These are phyloP conservation scores for Cantharis rustica DNA, from an alignment of 2,888 invertebrate species.

Conservation along the genomic window DNA sequence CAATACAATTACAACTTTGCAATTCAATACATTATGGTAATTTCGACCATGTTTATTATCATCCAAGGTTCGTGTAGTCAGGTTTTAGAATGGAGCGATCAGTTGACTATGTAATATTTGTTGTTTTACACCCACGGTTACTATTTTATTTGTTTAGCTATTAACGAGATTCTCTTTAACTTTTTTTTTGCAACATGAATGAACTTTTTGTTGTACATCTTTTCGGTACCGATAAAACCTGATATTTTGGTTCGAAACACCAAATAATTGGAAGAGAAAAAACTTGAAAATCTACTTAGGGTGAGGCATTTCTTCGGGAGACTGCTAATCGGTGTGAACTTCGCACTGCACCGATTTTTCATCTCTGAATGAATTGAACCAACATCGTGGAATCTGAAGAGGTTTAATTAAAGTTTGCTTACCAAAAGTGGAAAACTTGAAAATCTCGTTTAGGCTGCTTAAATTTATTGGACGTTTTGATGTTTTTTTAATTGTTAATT, in stretches of 20 bases:
- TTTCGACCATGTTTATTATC: constrained; percentile 7
- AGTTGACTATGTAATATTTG: constrained; percentile 3
- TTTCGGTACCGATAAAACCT: neutral
- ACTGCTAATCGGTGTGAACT: neutral
- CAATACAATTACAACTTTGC: neutral
- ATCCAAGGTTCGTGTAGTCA: constrained; percentile 20
- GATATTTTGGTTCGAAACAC: neutral
- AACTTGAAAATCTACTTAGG: neutral
- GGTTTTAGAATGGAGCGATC: constrained; percentile 13
- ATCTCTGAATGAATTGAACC: neutral
- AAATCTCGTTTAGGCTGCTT: neutral
- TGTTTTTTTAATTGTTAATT: neutral
- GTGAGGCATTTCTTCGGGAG: neutral
- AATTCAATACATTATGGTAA: neutral
- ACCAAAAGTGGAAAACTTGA: neutral
- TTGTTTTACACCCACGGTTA: neutral
- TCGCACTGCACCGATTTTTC: neutral
- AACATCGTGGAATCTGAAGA: neutral
- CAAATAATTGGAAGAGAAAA: neutral
- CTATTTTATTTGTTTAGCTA: neutral
- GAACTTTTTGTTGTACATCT: neutral
- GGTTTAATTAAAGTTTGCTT: neutral
- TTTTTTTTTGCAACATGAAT: neutral
- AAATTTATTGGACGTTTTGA: neutral
- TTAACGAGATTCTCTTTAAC: neutral